Percentiles rank a stretch among this genome's conserved stretches.
Evolutionary conservation across 1,140 invertebrate genomes (phyloP).

Genomic region (Portunus trituberculatus): DNA sequence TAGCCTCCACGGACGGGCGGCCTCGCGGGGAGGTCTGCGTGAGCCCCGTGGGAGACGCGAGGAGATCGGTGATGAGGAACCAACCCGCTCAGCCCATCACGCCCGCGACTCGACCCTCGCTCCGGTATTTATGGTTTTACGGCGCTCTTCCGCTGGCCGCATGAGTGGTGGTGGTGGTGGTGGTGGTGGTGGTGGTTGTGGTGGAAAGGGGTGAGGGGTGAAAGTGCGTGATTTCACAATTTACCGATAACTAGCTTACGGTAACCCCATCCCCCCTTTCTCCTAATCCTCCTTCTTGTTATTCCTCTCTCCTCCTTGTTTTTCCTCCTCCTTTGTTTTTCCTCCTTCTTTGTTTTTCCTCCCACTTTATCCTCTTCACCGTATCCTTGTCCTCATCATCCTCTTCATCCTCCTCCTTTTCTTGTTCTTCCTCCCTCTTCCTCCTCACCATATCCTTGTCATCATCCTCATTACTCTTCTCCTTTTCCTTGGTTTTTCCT

Average conservation of each 20-base stretch:
- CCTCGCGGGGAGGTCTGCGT: background rate
- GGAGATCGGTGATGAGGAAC: background rate
- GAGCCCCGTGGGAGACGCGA: background rate
- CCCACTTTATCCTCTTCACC: too few species aligned
- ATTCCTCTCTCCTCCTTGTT: background rate
- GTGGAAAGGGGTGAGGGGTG: background rate
- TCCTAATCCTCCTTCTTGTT: too few species aligned
- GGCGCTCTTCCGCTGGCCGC: background rate
- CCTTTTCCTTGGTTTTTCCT: too few species aligned
- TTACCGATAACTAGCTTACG: too few species aligned
- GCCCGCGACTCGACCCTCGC: background rate
- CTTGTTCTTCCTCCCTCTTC: too few species aligned
- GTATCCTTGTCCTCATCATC: too few species aligned
- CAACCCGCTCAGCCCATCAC: background rate
- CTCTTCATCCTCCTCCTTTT: too few species aligned
- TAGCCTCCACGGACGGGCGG: background rate
- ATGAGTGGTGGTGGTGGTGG: background rate
- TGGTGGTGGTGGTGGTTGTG: background rate
- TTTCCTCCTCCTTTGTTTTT: too few species aligned
- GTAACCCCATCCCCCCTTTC: too few species aligned
- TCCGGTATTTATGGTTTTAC: slow-evolving; percentile 22
- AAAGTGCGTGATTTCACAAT: background rate
- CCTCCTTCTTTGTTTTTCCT: too few species aligned
- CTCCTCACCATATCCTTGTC: too few species aligned
- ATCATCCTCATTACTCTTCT: too few species aligned